These are phyloP conservation scores for Mantis religiosa DNA, from an alignment of 2,888 invertebrate genomes.

Conservation along the genomic window DNA sequence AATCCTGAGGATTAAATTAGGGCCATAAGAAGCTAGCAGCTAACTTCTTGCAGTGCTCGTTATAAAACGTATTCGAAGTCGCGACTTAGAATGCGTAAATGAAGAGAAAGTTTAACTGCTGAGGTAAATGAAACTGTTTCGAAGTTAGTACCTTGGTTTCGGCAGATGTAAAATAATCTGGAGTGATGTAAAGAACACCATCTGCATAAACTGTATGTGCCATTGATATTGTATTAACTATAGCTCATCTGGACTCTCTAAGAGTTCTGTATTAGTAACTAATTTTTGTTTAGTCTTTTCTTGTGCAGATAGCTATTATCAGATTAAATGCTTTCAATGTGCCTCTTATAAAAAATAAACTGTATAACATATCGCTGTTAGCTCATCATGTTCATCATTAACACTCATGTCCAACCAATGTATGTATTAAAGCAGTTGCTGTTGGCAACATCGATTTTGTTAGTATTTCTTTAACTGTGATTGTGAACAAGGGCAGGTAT, in stretches of 20 bases:
- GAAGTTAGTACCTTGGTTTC: too few relatives aligned
- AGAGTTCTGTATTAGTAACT: neutral
- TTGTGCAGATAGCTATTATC: neutral
- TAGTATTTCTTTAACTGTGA: neutral
- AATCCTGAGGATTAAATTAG: too few relatives aligned
- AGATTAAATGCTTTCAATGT: slow-evolving; percentile 6
- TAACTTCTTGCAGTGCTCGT: too few relatives aligned
- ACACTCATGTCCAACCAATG: neutral
- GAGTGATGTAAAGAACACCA: neutral
- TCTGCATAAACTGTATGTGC: neutral
- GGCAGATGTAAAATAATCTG: too few relatives aligned
- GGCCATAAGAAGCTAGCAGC: too few relatives aligned
- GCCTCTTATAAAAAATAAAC: slow-evolving; percentile 6
- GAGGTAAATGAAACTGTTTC: too few relatives aligned
- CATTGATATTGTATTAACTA: neutral
- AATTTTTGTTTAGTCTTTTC: neutral
- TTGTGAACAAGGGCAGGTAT: neutral
- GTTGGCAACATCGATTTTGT: neutral
- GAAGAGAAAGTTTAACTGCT: too few relatives aligned
- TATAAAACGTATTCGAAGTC: too few relatives aligned
- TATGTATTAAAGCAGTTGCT: neutral
- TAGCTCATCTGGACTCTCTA: neutral
- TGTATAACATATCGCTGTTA: neutral
- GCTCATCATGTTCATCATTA: neutral
- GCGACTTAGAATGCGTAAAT: too few relatives aligned